These are phyloP conservation scores for Pseudopleuronectes americanus DNA, from an alignment of 2,797 vertebrate species.

Conservation along the genomic window DNA sequence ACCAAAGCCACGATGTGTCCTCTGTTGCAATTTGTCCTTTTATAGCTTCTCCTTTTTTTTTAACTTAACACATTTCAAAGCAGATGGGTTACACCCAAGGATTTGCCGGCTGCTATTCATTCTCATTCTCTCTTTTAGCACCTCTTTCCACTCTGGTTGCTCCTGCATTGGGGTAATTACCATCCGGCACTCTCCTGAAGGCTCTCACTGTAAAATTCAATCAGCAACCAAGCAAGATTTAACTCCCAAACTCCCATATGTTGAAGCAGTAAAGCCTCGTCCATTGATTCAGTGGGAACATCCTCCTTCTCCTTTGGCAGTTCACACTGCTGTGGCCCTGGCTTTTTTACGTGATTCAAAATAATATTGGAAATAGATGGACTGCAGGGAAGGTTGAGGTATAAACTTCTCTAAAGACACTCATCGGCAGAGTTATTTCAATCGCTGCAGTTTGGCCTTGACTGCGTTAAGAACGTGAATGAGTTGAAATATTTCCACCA, in stretches of 20 bases:
- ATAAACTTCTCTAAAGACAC: slow-evolving; percentile 23
- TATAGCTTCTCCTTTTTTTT: slow-evolving; percentile 54
- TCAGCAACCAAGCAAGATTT: slow-evolving; percentile 78
- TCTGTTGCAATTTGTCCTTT: slow-evolving; percentile 55
- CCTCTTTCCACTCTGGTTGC: slow-evolving; percentile 74
- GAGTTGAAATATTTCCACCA: slow-evolving; percentile 21
- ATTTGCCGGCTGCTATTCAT: slow-evolving; percentile 65
- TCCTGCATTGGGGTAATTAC: slow-evolving; percentile 79
- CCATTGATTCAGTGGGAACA: slow-evolving; percentile 75
- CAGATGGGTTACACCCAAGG: slow-evolving; percentile 65
- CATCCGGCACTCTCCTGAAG: slow-evolving; percentile 74
- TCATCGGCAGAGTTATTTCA: slow-evolving; percentile 34
- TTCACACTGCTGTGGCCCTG: slow-evolving; percentile 36
- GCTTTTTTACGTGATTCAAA: slow-evolving; percentile 55
- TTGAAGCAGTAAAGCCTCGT: slow-evolving; percentile 70
- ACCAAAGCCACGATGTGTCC: slow-evolving; percentile 45
- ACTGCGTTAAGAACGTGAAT: not conserved
- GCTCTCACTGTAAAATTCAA: slow-evolving; percentile 78
- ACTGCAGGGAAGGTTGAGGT: slow-evolving; percentile 21
- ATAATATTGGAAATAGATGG: slow-evolving; percentile 58
- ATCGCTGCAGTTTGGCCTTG: too few species aligned
- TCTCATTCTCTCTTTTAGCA: slow-evolving; percentile 71
- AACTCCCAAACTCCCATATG: slow-evolving; percentile 79
- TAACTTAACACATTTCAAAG: slow-evolving; percentile 68
- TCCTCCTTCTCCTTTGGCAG: slow-evolving; percentile 53